phyloP scores from a whole-genome alignment of 2,113 vertebrate species.

The Proteles cristata region DNA sequence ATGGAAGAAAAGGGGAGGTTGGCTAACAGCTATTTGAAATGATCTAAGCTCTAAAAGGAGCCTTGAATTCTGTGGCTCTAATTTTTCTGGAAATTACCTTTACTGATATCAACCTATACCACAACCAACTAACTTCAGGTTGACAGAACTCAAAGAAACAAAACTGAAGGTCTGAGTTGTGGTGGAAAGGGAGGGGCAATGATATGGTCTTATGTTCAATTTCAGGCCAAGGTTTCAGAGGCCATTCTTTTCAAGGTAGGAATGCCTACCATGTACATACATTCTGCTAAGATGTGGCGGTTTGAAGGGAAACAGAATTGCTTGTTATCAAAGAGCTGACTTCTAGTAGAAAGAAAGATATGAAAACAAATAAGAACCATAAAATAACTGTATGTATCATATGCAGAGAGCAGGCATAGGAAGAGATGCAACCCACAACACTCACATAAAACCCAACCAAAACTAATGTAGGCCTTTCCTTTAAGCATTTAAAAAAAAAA shows the following conservation, averaged over 20 bases:
- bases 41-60: background rate
- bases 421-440: background rate
- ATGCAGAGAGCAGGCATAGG: background rate
- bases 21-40: background rate
- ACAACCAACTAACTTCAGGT: background rate
- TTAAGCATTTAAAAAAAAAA: background rate
- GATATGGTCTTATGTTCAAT: background rate
- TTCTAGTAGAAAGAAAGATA: background rate
- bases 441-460: background rate
- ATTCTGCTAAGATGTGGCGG: background rate
- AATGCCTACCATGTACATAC: background rate
- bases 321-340: background rate
- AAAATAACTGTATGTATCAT: background rate
- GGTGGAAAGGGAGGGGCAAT: background rate
- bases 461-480: background rate
- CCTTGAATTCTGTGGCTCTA: background rate
- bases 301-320: background rate
- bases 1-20: background rate
- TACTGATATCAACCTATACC: background rate
- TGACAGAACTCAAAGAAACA: background rate
- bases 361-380: background rate
- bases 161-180: background rate
- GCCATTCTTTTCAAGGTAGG: background rate
- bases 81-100: background rate
- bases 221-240: slow-evolving; percentile 27